Base-by-base conservation (phyloP, 2,797 vertebrate genomes). In the Taeniopygia guttata region DNA sequence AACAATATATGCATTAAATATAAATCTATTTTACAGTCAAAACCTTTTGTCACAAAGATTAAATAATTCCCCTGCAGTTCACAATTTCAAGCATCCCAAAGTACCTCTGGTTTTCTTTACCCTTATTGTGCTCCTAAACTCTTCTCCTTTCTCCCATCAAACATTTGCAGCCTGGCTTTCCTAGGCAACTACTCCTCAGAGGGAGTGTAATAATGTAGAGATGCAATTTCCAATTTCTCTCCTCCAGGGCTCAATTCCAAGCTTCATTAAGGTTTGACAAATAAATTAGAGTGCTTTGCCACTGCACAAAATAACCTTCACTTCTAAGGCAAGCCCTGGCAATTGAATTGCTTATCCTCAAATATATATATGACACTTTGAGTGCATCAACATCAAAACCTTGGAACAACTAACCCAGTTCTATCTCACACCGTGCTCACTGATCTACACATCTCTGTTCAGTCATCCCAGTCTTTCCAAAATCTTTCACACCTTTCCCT, bases 401-500 rank as follows among this genome's bases (percentile, higher is more conserved):
- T 62, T 42, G 29, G 40, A 78, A 54, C 0, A 1, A 9, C 48
- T 62, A 40, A 20, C 18, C 38, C 1, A 0, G 16, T 51, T 62
- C 43, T 48, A 80, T 14, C 32, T 74, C 52, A 52, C 23, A 7
- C 9, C 32, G 3, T 0, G 2, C 22, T 58, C n/a, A 30, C 9
- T 59, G 16, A 42, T 51, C 51, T 46, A 18, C 13, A 67, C 20
- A 74, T 22, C 13, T 59, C 66, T 52, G 14, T 29, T 75, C 48
- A 54, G 29, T 17, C 32, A 67, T 48, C 32, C 26, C 43, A 60
- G 27, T 19, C 25, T 11, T 63, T 60, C 43, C 15, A 20, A 83
- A 43, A 83, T 20, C 18, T 63, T 73, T 46, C 51, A 66, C n/a
- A 18, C 10, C 10, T 11, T 69, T 40, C 27, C 13, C 9, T 27